These are phyloP conservation scores for Latrodectus hesperus DNA, from an alignment of 2,888 invertebrate species.

Conservation along the genomic window DNA sequence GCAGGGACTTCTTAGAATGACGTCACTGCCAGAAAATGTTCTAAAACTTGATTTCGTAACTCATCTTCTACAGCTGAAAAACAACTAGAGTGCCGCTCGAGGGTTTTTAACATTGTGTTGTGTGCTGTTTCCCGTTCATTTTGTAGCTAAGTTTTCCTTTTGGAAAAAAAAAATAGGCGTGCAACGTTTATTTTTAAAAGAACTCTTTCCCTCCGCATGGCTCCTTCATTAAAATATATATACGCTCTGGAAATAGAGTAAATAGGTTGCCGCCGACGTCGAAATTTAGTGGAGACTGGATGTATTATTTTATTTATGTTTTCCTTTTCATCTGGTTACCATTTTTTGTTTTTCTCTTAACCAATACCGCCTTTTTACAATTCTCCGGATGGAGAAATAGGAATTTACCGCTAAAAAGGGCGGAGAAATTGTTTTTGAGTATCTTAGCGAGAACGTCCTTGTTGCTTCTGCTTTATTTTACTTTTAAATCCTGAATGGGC, in stretches of 20 bases:
- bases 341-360: neutral
- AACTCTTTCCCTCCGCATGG: conserved; percentile 18
- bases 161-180: neutral
- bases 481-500: conserved; percentile 35
- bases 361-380: conserved; percentile 7
- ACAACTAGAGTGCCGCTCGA: too few species aligned
- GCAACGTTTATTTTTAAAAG: conserved; percentile 49
- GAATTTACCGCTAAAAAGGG: conserved; percentile 13
- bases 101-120: too few species aligned
- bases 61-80: too few species aligned
- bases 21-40: neutral
- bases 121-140: too few species aligned
- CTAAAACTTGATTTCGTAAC: neutral
- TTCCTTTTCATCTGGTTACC: neutral
- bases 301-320: neutral
- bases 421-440: conserved; percentile 35
- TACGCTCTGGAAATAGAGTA: conserved; percentile 46
- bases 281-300: conserved; percentile 13
- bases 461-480: conserved; percentile 37
- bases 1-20: conserved; percentile 13
- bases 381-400: conserved; percentile 19
- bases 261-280: conserved; percentile 22
- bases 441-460: conserved; percentile 17
- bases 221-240: conserved; percentile 55
- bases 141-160: neutral